phyloP scores from a whole-genome alignment of 2,888 invertebrate species.

The Melipona bicolor region DNA sequence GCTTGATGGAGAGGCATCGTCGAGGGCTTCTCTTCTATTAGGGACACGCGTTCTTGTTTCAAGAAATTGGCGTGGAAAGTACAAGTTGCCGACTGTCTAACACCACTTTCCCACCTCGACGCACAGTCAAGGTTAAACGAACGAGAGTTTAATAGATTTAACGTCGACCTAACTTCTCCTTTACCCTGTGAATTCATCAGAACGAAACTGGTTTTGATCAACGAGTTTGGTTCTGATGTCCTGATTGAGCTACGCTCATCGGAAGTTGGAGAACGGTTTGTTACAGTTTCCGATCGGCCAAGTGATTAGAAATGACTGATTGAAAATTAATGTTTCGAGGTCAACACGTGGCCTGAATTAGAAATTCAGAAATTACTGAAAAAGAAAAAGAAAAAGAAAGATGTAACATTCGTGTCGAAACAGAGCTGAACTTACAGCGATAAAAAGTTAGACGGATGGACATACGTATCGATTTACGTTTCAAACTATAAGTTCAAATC shows the following conservation, averaged over 20 bases:
- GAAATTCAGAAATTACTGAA: background rate
- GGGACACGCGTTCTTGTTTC: conserved; percentile 36
- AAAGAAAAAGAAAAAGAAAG: background rate
- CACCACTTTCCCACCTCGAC: conserved; percentile 44
- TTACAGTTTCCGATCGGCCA: conserved; percentile 25
- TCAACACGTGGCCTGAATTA: conserved; percentile 31
- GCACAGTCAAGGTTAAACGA: conserved; percentile 23
- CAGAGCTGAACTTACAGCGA: background rate
- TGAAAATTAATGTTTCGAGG: conserved; percentile 34
- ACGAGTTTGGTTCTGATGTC: background rate
- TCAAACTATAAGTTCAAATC: background rate
- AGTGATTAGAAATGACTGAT: conserved; percentile 24
- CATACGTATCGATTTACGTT: background rate
- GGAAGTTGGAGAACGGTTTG: conserved; percentile 48
- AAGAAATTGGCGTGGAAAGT: conserved; percentile 40
- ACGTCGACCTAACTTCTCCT: background rate
- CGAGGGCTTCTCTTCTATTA: conserved; percentile 35
- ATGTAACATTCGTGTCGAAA: background rate
- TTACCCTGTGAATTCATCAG: background rate
- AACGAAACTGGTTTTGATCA: conserved; percentile 34
- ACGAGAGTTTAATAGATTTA: conserved; percentile 9
- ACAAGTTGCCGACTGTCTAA: conserved; percentile 34
- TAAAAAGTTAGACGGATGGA: background rate
- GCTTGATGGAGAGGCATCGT: conserved; percentile 22
- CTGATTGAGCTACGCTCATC: conserved; percentile 1